phyloP scores from a whole-genome alignment of 1,140 invertebrate genomes.

The Halyomorpha halys region DNA sequence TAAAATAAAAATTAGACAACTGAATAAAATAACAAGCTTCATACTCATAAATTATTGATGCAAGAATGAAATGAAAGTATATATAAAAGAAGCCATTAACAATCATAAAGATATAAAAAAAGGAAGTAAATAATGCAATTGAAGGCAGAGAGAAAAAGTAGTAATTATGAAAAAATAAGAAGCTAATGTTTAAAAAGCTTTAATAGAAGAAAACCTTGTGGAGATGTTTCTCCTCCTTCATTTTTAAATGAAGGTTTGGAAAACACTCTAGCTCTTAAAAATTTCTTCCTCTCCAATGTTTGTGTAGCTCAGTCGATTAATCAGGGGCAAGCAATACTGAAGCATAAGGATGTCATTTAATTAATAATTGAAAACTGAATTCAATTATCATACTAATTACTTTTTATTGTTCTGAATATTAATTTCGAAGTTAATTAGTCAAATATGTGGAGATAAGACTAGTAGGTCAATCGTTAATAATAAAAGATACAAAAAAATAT shows the following conservation, averaged over 20 bases:
- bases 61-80: neutral
- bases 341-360: conserved; percentile 9
- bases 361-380: too few species aligned
- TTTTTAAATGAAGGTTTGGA: conserved; percentile 1
- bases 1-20: too few species aligned
- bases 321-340: neutral
- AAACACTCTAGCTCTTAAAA: neutral
- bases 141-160: neutral
- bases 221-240: conserved; percentile 8
- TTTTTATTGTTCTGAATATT: too few species aligned
- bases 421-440: too few species aligned
- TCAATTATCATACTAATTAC: too few species aligned
- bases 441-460: too few species aligned
- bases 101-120: neutral
- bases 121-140: neutral
- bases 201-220: conserved; percentile 7
- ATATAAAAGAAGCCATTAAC: neutral
- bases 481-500: too few species aligned
- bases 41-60: neutral
- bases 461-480: too few species aligned
- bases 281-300: conserved; percentile 4
- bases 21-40: too few species aligned
- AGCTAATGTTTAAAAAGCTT: neutral
- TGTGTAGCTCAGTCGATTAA: neutral
- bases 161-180: neutral